Percentiles rank a stretch among this genome's conserved stretches.
These are phyloP conservation scores for Sycobia sp. DNA, from an alignment of 1,140 invertebrate species.

Conservation along the genomic window DNA sequence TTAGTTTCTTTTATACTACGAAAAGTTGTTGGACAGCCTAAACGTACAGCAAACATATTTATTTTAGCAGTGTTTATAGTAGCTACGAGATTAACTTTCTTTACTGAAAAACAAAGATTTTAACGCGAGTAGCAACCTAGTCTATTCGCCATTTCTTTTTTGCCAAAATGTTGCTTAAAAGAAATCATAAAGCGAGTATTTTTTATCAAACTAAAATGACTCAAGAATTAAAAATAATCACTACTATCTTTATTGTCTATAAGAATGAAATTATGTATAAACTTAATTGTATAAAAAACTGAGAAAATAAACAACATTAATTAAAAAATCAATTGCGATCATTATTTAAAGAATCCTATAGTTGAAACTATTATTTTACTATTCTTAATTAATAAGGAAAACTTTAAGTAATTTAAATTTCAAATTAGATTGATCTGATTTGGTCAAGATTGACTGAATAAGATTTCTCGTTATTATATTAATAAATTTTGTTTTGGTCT, in stretches of 20 bases:
- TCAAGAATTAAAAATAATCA: constrained; percentile 9
- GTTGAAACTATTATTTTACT: too few relatives aligned
- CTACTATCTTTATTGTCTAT: constrained; percentile 24
- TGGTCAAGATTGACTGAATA: too few relatives aligned
- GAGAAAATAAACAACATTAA: too few relatives aligned
- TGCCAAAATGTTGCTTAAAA: constrained; percentile 26
- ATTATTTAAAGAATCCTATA: not conserved
- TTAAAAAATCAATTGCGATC: not conserved
- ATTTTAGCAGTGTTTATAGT: constrained; percentile 21
- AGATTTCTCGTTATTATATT: too few relatives aligned
- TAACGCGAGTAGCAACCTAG: constrained; percentile 17
- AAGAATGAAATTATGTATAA: constrained; percentile 24
- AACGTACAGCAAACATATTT: constrained; percentile 8
- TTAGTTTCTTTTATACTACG: constrained; percentile 9
- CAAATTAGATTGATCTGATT: too few relatives aligned
- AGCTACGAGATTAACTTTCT: constrained; percentile 5
- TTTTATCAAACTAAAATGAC: constrained; percentile 26
- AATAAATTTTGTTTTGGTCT: too few relatives aligned
- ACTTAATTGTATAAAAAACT: constrained; percentile 32
- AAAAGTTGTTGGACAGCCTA: not conserved
- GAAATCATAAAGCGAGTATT: constrained; percentile 9
- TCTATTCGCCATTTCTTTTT: constrained; percentile 22
- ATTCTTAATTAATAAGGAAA: too few relatives aligned
- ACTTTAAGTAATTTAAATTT: too few relatives aligned
- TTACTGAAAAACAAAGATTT: constrained; percentile 11